Evolutionary conservation across 1,140 invertebrate genomes (phyloP).

Genomic region (Leucophenga varia): DNA sequence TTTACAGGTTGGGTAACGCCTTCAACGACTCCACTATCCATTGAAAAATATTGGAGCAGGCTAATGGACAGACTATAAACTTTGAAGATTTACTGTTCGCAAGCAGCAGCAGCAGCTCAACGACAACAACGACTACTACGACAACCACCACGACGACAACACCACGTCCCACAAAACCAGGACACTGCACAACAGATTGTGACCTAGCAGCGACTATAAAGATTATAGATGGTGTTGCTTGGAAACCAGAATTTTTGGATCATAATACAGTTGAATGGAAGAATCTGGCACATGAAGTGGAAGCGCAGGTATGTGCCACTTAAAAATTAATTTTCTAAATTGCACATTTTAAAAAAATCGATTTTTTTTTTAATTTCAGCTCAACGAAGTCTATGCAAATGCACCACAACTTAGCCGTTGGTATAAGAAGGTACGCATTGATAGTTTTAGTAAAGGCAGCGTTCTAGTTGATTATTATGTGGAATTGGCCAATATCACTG

Average conservation of each 20-base stretch:
- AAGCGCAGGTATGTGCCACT: conserved; percentile 67
- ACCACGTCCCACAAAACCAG: conserved; percentile 74
- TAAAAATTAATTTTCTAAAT: no score
- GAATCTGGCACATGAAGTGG: conserved; percentile 75
- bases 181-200: conserved; percentile 74
- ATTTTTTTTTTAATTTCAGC: conserved; percentile 59
- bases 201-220: conserved; percentile 82
- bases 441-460: conserved; percentile 83
- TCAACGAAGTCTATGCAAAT: conserved; percentile 77
- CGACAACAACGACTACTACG: conserved; percentile 71
- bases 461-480: conserved; percentile 88
- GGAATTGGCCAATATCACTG: conserved; percentile 74
- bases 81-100: conserved; percentile 44
- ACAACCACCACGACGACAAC: conserved; percentile 76
- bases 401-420: conserved; percentile 73
- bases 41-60: conserved; percentile 77
- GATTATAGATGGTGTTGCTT: conserved; percentile 76
- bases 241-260: conserved; percentile 82
- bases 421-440: conserved; percentile 83
- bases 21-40: conserved; percentile 79
- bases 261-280: conserved; percentile 85
- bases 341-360: conserved; percentile 4
- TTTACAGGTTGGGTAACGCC: conserved; percentile 87
- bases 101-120: conserved; percentile 59
- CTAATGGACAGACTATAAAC: conserved; percentile 62